Conservation (phyloP, 2,888 invertebrate species). For the Ganaspis brasiliensis region DNA sequence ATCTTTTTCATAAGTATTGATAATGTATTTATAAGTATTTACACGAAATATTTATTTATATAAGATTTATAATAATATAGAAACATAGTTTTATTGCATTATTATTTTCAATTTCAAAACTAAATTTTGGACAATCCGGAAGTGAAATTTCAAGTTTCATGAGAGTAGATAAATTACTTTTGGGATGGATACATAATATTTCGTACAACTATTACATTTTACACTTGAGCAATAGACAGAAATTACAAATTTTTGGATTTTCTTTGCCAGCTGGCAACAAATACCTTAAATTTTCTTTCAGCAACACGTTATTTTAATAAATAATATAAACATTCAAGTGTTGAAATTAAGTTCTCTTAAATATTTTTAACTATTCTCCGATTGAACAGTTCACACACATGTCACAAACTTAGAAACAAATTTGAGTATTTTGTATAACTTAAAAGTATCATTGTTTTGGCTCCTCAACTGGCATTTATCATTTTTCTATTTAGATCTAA, state of each 20-base stretch:
- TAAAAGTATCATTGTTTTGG: too few species aligned
- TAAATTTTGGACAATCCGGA: neutral
- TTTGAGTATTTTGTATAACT: neutral
- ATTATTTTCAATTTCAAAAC: neutral
- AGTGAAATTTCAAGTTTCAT: neutral
- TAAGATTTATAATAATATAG: too few species aligned
- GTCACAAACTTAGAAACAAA: neutral
- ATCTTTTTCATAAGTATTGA: too few species aligned
- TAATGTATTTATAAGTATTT: too few species aligned
- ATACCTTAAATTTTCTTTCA: conserved; percentile 22
- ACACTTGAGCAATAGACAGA: conserved; percentile 7
- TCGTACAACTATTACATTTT: neutral
- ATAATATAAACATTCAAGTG: conserved; percentile 3
- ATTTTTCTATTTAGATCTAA: too few species aligned
- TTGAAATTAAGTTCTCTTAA: neutral
- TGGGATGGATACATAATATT: neutral
- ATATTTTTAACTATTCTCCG: neutral
- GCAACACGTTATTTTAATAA: neutral
- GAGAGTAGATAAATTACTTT: neutral
- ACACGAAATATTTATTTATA: too few species aligned
- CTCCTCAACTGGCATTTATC: too few species aligned
- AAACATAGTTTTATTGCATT: too few species aligned
- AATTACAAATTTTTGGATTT: conserved; percentile 11
- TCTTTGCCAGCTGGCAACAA: conserved; percentile 33
- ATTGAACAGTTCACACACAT: neutral